Conservation (phyloP, 2,797 vertebrate genomes). For the Myotis vivesi region DNA sequence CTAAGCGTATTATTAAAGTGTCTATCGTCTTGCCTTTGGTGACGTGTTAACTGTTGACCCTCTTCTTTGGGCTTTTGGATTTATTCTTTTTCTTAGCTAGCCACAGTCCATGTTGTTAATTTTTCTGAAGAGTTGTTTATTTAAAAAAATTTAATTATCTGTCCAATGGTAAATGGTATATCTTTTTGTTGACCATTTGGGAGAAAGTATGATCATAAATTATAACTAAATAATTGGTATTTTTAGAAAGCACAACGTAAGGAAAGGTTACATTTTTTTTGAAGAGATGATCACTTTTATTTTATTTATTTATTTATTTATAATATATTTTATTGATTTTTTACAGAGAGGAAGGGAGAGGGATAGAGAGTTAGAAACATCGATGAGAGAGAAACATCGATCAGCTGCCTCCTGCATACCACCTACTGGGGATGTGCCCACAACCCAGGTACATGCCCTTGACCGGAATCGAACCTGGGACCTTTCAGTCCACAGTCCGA, state of each 20-base stretch:
- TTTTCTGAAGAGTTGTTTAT: not conserved
- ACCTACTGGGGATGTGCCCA: no score
- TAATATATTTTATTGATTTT: no score
- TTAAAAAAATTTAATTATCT: not conserved
- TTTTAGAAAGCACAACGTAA: constrained; percentile 45
- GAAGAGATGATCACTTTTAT: not conserved
- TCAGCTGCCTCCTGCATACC: no score
- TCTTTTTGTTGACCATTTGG: not conserved
- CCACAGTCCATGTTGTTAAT: not conserved
- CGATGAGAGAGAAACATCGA: no score
- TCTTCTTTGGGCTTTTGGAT: not conserved
- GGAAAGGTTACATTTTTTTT: not conserved
- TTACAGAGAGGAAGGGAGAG: no score
- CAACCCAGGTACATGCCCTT: no score
- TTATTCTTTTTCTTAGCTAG: not conserved
- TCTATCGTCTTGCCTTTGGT: not conserved
- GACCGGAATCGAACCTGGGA: no score
- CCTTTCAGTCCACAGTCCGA: no score
- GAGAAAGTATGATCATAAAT: constrained; percentile 11
- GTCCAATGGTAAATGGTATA: not conserved
- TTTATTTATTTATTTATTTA: no score
- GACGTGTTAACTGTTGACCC: not conserved
- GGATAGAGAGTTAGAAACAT: no score
- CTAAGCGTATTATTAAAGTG: not conserved
- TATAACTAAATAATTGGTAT: not conserved